Evolutionary conservation across 2,888 invertebrate species (phyloP).

Genomic region (Epinotia bilunana): DNA sequence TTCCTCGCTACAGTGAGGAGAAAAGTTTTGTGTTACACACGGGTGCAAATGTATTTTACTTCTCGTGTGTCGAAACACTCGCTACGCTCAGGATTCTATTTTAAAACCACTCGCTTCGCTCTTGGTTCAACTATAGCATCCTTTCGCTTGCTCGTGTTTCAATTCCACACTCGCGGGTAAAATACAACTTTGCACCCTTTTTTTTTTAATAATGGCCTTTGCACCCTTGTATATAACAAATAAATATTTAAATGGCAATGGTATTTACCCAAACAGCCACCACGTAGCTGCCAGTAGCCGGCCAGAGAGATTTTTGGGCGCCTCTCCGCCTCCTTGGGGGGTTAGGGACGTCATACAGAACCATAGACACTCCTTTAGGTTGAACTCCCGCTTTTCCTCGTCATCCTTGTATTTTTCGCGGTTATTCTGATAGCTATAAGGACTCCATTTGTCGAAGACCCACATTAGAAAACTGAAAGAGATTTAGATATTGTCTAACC

Average conservation of each 20-base stretch:
- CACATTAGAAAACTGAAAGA: slow-evolving; percentile 93
- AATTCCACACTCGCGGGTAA: too few relatives aligned
- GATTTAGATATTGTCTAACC: background rate
- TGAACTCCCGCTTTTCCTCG: slow-evolving; percentile 97
- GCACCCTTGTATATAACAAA: too few relatives aligned
- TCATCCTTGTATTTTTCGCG: slow-evolving; percentile 96
- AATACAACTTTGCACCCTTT: too few relatives aligned
- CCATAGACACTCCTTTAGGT: slow-evolving; percentile 98
- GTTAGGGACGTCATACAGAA: slow-evolving; percentile 99
- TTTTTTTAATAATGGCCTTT: too few relatives aligned
- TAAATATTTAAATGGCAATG: slow-evolving; percentile 22
- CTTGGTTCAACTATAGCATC: too few relatives aligned
- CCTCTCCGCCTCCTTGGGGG: slow-evolving; percentile 97
- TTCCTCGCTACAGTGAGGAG: too few relatives aligned
- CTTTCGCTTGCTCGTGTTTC: too few relatives aligned
- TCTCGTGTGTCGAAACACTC: too few relatives aligned
- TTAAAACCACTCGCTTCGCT: too few relatives aligned
- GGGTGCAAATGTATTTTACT: too few relatives aligned
- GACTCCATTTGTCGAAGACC: slow-evolving; percentile 98
- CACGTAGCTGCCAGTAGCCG: slow-evolving; percentile 98
- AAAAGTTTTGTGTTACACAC: too few relatives aligned
- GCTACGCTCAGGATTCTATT: too few relatives aligned
- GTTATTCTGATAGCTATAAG: slow-evolving; percentile 98
- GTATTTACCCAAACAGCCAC: slow-evolving; percentile 96
- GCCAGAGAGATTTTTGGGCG: slow-evolving; percentile 97